Evolutionary conservation across 2,113 vertebrate species (phyloP).

Genomic region (Oreochromis tanganicae): DNA sequence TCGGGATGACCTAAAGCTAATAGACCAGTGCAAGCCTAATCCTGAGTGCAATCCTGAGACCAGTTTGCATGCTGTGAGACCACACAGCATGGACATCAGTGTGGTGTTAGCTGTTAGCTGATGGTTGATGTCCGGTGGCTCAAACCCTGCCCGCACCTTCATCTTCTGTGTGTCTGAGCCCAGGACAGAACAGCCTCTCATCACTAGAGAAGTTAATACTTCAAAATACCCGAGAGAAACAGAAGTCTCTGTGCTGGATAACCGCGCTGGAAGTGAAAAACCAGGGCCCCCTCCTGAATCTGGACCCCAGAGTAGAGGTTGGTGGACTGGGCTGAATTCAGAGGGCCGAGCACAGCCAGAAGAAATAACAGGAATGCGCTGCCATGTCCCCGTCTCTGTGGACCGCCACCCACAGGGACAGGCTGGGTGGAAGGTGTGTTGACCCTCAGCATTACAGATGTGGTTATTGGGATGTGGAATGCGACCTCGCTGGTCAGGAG

Average conservation of each 20-base stretch:
- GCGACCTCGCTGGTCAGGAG: neutral
- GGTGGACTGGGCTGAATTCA: neutral
- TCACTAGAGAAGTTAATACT: neutral
- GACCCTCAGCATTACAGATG: neutral
- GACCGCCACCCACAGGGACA: neutral
- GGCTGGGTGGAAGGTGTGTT: neutral
- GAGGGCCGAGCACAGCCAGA: neutral
- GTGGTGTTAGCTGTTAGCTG: neutral
- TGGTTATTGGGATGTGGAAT: neutral
- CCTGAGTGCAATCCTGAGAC: neutral
- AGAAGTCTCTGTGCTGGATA: neutral
- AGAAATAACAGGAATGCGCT: neutral
- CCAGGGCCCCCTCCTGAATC: neutral
- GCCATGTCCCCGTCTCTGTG: neutral
- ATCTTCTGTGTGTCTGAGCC: neutral
- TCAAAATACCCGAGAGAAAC: neutral
- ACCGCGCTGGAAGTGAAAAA: neutral
- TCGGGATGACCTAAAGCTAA: neutral
- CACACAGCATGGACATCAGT: rapidly evolving
- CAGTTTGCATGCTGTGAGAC: neutral
- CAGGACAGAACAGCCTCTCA: neutral
- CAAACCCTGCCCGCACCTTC: neutral
- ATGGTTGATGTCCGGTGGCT: neutral
- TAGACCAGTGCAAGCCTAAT: neutral
- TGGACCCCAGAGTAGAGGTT: neutral